Base-by-base conservation (phyloP, 2,797 vertebrate species). In the Leptatherina wallacei region DNA sequence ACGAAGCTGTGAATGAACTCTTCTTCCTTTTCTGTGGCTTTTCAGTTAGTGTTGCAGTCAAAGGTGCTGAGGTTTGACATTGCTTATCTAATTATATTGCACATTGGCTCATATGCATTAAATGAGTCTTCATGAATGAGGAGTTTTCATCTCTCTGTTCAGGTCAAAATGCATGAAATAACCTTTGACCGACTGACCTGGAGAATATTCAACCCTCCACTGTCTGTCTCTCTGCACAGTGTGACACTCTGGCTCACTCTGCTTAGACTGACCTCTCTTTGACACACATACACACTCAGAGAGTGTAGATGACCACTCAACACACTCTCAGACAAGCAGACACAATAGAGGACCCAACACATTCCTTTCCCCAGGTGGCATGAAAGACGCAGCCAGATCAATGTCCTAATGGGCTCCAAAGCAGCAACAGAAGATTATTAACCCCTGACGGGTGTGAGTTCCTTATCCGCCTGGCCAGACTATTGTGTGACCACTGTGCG, bases 321-420 rank as follows among this genome's bases (percentile, higher is more conserved):
- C 79, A 73, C 82, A 78, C 86, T 82, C 20, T 18, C 81, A 88
- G 80, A 79, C 82, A 64, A 76, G 71, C 80, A 86, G 82, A 89
- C 85, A 86, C 88, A 88, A 89, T 75, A 72, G 81, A 70, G 70
- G 75, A 81, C 44, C 65, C 54, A 1, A 61, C 71, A 73, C 87
- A 89, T 90, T 91, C 87, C 84, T 85, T 85, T 89, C 85, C 88
- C 86, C 90, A 91, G 91, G 91, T 92, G 89, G 88, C 84, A 84
- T 80, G 71, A 88, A 85, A 87, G 85, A 82, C 74, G 2, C 66
- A 79, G 77, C 52, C 83, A 65, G 85, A 91, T 90, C 91, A 89
- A 88, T 90, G 73, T 83, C 82, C 71, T 85, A 87, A 88, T 84
- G 84, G 78, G 65, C 72, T 85, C 64, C 75, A 61, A 63, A 89